Percentiles rank a stretch among this genome's conserved stretches.
Conservation (phyloP, 2,797 vertebrate genomes). For the Silurus aristotelis region DNA sequence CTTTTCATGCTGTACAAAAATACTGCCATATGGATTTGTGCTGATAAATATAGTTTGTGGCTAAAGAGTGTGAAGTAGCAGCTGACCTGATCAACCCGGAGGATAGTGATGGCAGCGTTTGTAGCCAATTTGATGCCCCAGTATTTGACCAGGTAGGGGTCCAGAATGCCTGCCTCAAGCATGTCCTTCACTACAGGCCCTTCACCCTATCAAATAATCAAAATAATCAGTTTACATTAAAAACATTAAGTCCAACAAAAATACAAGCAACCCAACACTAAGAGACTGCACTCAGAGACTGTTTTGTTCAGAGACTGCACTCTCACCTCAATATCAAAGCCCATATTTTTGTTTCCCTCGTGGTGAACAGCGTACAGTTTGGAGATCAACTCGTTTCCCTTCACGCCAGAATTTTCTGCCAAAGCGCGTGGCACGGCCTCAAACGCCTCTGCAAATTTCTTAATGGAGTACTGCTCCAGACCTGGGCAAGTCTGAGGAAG, state of each 20-base stretch:
- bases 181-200: conserved; percentile 88
- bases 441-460: conserved; percentile 96
- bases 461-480: conserved; percentile 96
- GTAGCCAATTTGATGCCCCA: conserved; percentile 96
- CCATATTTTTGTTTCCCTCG: conserved; percentile 92
- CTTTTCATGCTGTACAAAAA: not conserved
- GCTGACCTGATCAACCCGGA: conserved; percentile 94
- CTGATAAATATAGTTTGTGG: not conserved
- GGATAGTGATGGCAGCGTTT: conserved; percentile 92
- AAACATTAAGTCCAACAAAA: not conserved
- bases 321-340: conserved; percentile 94
- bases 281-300: not conserved
- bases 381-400: conserved; percentile 92
- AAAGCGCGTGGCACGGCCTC: conserved; percentile 89
- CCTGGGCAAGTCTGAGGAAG: conserved; percentile 87
- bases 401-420: conserved; percentile 96
- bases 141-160: conserved; percentile 90
- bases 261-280: not conserved
- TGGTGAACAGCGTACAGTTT: conserved; percentile 94
- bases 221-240: not conserved
- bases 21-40: not conserved
- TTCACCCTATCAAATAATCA: conserved; percentile 77
- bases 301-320: not conserved
- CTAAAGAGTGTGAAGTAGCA: conserved; percentile 13
- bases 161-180: conserved; percentile 86